Evolutionary conservation across 2,888 invertebrate species (phyloP), one percentile per base, ranked within the genome.

Genomic region (Prenolepis imparis): DNA sequence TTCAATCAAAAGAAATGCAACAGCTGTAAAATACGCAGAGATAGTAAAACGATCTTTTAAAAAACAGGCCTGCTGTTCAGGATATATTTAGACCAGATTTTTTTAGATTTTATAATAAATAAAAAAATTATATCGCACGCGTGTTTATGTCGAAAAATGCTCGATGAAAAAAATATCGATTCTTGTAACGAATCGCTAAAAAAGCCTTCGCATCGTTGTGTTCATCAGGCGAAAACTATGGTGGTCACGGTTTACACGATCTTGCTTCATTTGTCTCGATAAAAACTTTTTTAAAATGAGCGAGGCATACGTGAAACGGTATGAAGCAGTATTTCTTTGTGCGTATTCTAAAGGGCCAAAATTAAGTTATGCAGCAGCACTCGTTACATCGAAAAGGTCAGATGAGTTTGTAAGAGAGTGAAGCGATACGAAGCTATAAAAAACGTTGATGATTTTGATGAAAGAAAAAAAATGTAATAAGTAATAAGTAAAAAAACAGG

Each of bases 131-230:
- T 66, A 8, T 61, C 41, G 28, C 41, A 72, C 36, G 48, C 24
- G 41, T 3, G n/a, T 63, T 81, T 68, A 41, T 55, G 86, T 75
- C 28, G 41, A 61, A 64, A 32, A 75, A 72, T 48, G n/a, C 36
- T 64, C 48, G 44, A 59, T 64, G 28, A n/a, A 44, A 48, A 73
- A 36, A 52, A 78, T 78, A 84, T 90, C 82, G 86, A 85, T 80
- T 84, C 55, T 81, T 55, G 61, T 72, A 87, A 85, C 77, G 78
- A 83, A 18, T 61, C 39, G 44, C n/a, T 18, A 28, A 55, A 28
- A 55, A 74, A 84, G 67, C 78, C 39, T 82, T 77, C 63, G 64
- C 73, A 55, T 55, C 80, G 36, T n/a, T 64, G 57, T 39, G 55
- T 59, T 28, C 28, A 55, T 67, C 55, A 73, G 15, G 9, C 59